Conservation (phyloP, 2,888 invertebrate genomes). For the Agriopis leucophaearia region DNA sequence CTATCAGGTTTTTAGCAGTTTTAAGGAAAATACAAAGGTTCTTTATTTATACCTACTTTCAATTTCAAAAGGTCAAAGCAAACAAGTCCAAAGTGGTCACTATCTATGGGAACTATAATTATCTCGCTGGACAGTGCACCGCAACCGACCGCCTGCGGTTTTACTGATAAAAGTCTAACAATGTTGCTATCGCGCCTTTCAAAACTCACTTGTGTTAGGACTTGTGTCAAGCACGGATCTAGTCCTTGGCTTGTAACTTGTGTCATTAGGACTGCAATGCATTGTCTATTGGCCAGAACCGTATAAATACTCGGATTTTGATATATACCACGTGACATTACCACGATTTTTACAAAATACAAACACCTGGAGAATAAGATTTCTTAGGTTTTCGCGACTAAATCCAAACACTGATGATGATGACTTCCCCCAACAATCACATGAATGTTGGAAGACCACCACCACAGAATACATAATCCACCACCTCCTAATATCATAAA, state of each 20-base stretch:
- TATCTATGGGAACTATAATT: slow-evolving; percentile 12
- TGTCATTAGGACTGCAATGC: background rate
- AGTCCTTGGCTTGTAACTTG: background rate
- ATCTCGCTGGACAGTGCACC: slow-evolving; percentile 3
- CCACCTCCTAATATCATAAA: too few species aligned
- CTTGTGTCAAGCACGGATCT: background rate
- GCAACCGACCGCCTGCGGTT: slow-evolving; percentile 15
- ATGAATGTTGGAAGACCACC: too few species aligned
- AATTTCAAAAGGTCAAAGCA: background rate
- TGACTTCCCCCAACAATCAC: too few species aligned
- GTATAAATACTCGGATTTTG: too few species aligned
- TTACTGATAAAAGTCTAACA: slow-evolving; percentile 6
- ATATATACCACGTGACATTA: too few species aligned
- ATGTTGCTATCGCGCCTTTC: slow-evolving; percentile 1
- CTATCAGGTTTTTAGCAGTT: too few species aligned
- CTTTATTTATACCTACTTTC: background rate
- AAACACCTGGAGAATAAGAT: too few species aligned
- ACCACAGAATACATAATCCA: too few species aligned
- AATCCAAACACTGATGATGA: too few species aligned
- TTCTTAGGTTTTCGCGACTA: too few species aligned
- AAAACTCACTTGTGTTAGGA: background rate
- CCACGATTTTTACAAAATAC: too few species aligned
- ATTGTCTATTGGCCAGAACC: too few species aligned
- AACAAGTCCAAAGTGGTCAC: background rate
- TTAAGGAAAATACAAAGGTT: background rate